Base-by-base conservation (phyloP, 2,113 vertebrate species). In the Irena cyanogastra region DNA sequence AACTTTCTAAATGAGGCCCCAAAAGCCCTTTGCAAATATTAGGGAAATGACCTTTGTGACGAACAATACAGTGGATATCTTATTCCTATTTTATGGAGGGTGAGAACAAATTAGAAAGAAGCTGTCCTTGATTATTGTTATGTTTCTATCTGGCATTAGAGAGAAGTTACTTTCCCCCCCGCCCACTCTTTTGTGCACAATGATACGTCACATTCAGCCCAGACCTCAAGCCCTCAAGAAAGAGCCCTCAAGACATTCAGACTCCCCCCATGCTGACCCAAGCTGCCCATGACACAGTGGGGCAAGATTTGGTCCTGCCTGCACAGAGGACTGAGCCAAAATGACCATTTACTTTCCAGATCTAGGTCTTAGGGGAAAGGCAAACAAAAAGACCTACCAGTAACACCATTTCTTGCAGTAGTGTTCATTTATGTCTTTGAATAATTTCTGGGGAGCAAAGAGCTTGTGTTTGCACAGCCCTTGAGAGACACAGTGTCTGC, bases 101-200 rank as follows among this genome's bases (percentile, higher is more conserved):
- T 47, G 27, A 42, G 89, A 78, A 81, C 4, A 89, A 71, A 66
- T 39, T 12, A 71, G 49, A 91, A 75, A 72, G 35, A 44, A 20
- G 13, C 2, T 56, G 3, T 68, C 50, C 72, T 81, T 59, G 49
- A 50, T 61, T 76, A 28, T 44, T 28, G 5, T 21, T 50, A 10
- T 74, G 3, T 21, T 89, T 77, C 23, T 74, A 1, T 49, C n/a
- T 59, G 39, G 6, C 14, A 31, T 47, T 64, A 70, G 39, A 42
- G 15, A 91, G 23, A 77, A 92, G 33, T 50, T 59, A 23, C 5
- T 7, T 57, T 27, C 24, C 18, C 2, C 2, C 2, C 23, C 27
- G n/a, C 8, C 7, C 11, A 6, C 10, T 59, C 5, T 57, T 68
- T 63, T 16, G 3, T 56, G 33, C 24, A 39, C 0, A 1, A 31